A percentile compares a stretch with the other conserved stretches of the same genome.
These are phyloP conservation scores for Falco rusticolus DNA, from an alignment of 2,797 vertebrate genomes.

Conservation along the genomic window DNA sequence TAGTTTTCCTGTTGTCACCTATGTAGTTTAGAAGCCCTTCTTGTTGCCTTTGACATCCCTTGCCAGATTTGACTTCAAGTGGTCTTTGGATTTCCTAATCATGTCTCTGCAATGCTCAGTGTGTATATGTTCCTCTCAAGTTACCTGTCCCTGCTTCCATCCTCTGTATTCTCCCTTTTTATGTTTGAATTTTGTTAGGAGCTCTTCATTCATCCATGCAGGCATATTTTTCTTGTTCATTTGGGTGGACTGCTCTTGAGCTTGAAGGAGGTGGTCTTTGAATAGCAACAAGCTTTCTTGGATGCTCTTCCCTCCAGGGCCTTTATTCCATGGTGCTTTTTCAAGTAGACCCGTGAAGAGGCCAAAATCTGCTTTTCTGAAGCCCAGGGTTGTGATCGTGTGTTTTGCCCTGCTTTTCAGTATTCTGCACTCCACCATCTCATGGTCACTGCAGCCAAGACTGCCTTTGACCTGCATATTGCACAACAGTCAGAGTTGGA, in stretches of 20 bases:
- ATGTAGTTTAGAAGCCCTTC: not conserved
- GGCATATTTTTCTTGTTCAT: not conserved
- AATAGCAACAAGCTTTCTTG: not conserved
- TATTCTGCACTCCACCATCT: not conserved
- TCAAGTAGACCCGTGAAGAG: not conserved
- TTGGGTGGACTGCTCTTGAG: not conserved
- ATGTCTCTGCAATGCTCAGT: not conserved
- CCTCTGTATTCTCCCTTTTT: not conserved
- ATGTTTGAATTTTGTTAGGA: not conserved
- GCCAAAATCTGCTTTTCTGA: not conserved
- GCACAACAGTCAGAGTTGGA: too few species aligned
- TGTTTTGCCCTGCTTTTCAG: not conserved
- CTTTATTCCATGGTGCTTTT: not conserved
- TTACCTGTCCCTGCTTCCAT: not conserved
- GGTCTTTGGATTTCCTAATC: not conserved
- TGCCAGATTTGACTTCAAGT: not conserved
- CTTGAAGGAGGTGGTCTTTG: not conserved
- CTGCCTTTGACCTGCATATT: not conserved
- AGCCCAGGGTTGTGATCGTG: not conserved
- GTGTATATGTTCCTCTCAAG: not conserved
- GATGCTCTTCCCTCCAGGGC: not conserved
- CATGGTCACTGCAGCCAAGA: not conserved
- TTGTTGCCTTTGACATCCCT: not conserved
- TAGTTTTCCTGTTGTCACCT: not conserved
- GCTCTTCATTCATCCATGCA: not conserved